phyloP scores from a whole-genome alignment of 2,113 vertebrate species.

The Marcusenius ussheri region DNA sequence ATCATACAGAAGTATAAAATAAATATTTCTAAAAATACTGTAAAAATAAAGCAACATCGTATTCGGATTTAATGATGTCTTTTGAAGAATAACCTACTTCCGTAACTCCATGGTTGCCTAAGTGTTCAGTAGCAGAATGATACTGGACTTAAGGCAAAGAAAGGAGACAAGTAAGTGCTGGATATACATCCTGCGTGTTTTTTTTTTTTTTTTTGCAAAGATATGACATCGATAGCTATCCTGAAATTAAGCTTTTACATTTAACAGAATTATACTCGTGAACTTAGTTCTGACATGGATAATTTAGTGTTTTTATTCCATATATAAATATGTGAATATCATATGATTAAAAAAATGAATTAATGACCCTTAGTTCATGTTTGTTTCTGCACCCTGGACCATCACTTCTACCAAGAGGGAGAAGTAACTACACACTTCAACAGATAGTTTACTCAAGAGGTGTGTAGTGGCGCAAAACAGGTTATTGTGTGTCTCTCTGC shows the following conservation, averaged over 20 bases:
- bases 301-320: neutral
- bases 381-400: neutral
- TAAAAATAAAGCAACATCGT: neutral
- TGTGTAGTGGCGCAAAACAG: neutral
- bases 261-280: neutral
- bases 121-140: neutral
- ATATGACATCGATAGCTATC: neutral
- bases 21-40: neutral
- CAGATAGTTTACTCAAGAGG: neutral
- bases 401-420: neutral
- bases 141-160: neutral
- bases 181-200: neutral
- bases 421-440: neutral
- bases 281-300: neutral
- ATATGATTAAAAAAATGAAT: neutral
- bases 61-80: neutral
- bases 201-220: neutral
- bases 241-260: neutral
- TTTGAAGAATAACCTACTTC: neutral
- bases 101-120: neutral
- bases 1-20: neutral
- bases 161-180: neutral
- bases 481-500: neutral
- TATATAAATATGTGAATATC: neutral
- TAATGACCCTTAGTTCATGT: neutral